Percentiles rank a stretch among this genome's conserved stretches.
These are phyloP conservation scores for Bellardia bayeri DNA, from an alignment of 2,888 invertebrate species.

Conservation along the genomic window DNA sequence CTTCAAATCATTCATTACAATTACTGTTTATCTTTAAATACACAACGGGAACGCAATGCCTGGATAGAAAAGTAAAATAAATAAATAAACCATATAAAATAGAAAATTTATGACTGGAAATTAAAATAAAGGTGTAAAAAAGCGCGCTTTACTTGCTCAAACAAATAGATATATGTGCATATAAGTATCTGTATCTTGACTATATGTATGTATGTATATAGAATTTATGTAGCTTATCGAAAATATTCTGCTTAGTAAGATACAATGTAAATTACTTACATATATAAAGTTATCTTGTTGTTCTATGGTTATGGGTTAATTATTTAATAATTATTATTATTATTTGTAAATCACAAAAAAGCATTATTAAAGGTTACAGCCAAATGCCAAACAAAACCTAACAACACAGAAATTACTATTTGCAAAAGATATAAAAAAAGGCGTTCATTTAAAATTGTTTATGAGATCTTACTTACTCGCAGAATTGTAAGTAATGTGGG, in stretches of 20 bases:
- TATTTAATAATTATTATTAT: conserved; percentile 73
- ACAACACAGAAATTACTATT: conserved; percentile 24
- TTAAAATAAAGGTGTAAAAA: conserved; percentile 51
- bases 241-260: conserved; percentile 17
- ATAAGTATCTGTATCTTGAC: not conserved
- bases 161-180: not conserved
- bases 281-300: not conserved
- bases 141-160: not conserved
- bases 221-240: conserved; percentile 20
- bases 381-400: conserved; percentile 19
- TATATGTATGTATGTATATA: not conserved
- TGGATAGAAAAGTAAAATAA: conserved; percentile 39
- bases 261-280: not conserved
- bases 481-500: conserved; percentile 20
- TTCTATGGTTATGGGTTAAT: conserved; percentile 63
- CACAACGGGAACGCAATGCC: not conserved
- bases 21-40: conserved; percentile 15
- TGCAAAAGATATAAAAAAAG: conserved; percentile 49
- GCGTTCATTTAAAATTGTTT: conserved; percentile 57
- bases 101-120: conserved; percentile 49
- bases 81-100: conserved; percentile 56
- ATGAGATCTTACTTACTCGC: not conserved
- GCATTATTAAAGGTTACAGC: conserved; percentile 60
- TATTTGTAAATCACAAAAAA: conserved; percentile 70
- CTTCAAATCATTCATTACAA: conserved; percentile 41